Evolutionary conservation across 2,797 vertebrate species (phyloP).

Genomic region (Gymnodraco acuticeps): DNA sequence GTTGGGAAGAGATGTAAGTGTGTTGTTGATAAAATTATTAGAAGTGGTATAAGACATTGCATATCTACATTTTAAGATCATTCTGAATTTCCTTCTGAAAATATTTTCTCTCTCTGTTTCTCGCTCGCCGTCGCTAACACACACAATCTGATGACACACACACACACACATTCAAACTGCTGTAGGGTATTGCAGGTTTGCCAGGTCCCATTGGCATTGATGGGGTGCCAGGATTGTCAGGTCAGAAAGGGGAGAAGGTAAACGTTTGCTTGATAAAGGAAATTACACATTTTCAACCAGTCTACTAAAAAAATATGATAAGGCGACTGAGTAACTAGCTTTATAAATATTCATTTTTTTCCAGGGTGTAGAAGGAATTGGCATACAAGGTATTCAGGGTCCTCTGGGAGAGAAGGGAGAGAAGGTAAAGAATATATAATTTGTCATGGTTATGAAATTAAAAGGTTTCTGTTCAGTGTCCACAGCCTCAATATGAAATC

Average conservation of each 20-base stretch:
- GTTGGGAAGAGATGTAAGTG: constrained; percentile 86
- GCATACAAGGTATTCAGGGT: constrained; percentile 85
- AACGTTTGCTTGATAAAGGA: background rate
- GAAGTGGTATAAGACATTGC: constrained; percentile 11
- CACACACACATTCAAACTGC: constrained; percentile 9
- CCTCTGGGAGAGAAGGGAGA: constrained; percentile 82
- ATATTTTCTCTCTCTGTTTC: background rate
- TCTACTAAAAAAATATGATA: background rate
- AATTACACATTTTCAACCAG: background rate
- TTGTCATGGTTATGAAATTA: background rate
- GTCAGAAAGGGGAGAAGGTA: constrained; percentile 89
- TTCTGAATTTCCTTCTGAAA: constrained; percentile 4
- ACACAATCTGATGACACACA: constrained; percentile 8
- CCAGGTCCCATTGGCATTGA: constrained; percentile 89
- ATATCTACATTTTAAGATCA: constrained; percentile 10
- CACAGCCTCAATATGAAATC: background rate
- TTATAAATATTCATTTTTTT: constrained; percentile 37
- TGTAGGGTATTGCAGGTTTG: constrained; percentile 88
- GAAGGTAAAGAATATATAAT: constrained; percentile 78
- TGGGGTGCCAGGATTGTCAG: constrained; percentile 86
- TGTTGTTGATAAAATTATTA: constrained; percentile 25
- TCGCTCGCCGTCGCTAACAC: background rate
- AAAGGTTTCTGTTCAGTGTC: background rate
- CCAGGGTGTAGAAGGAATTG: constrained; percentile 87
- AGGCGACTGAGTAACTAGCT: background rate